Evolutionary conservation across 2,797 vertebrate genomes (phyloP).

Genomic region (Trachops cirrhosus): DNA sequence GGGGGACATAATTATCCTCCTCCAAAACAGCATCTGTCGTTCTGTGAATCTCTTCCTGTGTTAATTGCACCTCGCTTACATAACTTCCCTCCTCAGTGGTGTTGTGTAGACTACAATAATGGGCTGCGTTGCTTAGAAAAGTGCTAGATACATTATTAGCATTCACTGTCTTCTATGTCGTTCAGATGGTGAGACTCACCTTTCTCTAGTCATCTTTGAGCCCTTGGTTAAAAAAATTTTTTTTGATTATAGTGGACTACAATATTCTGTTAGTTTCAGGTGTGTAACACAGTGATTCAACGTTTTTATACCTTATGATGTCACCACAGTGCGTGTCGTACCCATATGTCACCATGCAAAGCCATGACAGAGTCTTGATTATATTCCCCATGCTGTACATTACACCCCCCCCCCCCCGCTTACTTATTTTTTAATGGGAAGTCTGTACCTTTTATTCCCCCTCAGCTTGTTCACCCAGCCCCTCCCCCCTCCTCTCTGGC

Average conservation of each 20-base stretch:
- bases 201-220: neutral
- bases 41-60: neutral
- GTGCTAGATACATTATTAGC: neutral
- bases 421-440: neutral
- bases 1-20: neutral
- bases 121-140: neutral
- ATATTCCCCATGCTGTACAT: too few species aligned
- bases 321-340: too few species aligned
- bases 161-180: neutral
- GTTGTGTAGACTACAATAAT: too few species aligned
- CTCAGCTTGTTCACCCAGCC: too few species aligned
- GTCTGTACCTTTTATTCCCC: neutral
- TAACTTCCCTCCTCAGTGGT: neutral
- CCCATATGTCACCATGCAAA: neutral
- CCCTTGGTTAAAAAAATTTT: neutral
- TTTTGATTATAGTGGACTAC: neutral
- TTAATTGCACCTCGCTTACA: neutral
- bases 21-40: rapidly evolving
- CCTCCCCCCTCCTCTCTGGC: too few species aligned
- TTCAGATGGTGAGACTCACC: neutral
- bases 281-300: neutral
- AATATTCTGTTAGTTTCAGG: neutral
- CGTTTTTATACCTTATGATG: neutral
- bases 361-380: too few species aligned
- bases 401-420: neutral